These are phyloP conservation scores for Melieria picta DNA, from an alignment of 2,888 invertebrate genomes.

Conservation along the genomic window DNA sequence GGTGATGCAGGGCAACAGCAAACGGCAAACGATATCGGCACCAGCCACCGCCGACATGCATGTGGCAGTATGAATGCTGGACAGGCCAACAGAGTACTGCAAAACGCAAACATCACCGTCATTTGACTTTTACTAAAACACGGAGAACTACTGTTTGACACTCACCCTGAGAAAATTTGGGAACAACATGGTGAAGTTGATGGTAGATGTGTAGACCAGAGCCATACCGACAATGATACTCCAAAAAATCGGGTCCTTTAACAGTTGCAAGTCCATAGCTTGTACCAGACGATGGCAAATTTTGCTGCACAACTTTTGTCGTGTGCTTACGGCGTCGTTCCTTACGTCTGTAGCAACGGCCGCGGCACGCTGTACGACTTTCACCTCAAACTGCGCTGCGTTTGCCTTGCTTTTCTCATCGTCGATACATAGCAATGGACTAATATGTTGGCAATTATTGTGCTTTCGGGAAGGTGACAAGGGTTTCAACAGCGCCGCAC, in stretches of 20 bases:
- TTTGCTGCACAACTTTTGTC: slow-evolving; percentile 43
- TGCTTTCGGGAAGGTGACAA: slow-evolving; percentile 66
- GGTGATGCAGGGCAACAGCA: slow-evolving; percentile 73
- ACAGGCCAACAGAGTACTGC: slow-evolving; percentile 60
- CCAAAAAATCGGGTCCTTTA: slow-evolving; percentile 73
- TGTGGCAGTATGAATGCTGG: slow-evolving; percentile 70
- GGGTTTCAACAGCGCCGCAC: slow-evolving; percentile 71
- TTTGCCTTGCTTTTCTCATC: slow-evolving; percentile 36
- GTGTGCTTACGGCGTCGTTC: slow-evolving; percentile 6
- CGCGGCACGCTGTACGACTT: neutral
- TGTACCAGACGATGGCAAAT: slow-evolving; percentile 60
- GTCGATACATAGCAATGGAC: slow-evolving; percentile 49
- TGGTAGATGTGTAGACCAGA: slow-evolving; percentile 74
- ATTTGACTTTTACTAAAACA: slow-evolving; percentile 13
- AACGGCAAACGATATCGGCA: slow-evolving; percentile 75
- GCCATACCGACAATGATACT: slow-evolving; percentile 76
- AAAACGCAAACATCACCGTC: slow-evolving; percentile 34
- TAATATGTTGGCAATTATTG: slow-evolving; percentile 56
- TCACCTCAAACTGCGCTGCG: slow-evolving; percentile 4
- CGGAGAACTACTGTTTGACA: neutral
- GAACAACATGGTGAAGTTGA: slow-evolving; percentile 77
- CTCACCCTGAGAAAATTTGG: slow-evolving; percentile 74
- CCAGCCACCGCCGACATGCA: slow-evolving; percentile 78
- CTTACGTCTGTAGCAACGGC: slow-evolving; percentile 13
- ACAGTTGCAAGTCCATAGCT: slow-evolving; percentile 73